Evolutionary conservation across 2,888 invertebrate species (phyloP), one percentile per base, ranked within the genome.

Genomic region (Coecobrya sp.): DNA sequence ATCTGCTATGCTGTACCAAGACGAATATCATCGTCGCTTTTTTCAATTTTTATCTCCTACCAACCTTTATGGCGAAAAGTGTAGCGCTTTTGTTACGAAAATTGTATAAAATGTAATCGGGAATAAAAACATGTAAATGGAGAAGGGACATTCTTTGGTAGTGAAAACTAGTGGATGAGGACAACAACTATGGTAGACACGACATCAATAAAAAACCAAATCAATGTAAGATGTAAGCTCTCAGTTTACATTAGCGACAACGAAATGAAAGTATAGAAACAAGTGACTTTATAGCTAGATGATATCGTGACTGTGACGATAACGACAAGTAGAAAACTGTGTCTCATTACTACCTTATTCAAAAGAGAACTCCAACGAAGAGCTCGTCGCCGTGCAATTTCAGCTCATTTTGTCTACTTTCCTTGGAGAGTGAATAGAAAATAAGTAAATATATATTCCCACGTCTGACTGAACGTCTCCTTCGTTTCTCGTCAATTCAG

Each of bases 311-410:
- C 27, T 25, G 25, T 79, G 52, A 79, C 52, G 49, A 76, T 52
- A 55, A 36, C 30, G 55, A 19, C 55, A 59, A 79, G 55, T 81
- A 81, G 88, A 49, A 88, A 88, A 65, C 81, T 79, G 70, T 87
- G 79, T 76, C 59, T 88, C 88, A 88, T 79, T 79, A 88, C 65
- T 65, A 42, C 13, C 49, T 27, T 88, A 88, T 88, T 88, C 79
- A 81, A 45, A 55, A 42, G 65, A 49, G 30, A 88, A 81, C 62
- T 79, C n/a, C 25, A 55, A 19, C 45, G 13, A 81, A 79, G 79
- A 62, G 65, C 59, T 36, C 22, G 27, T 68, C 30, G 30, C 27
- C 79, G 8, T 88, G 65, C 68, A 81, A 88, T 81, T 88, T 73
- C n/a, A 81, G 65, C 49, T 88, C 65, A 81, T 88, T 81, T 81